phyloP scores from a whole-genome alignment of 1,140 invertebrate genomes.

The Chironomus striatipennis region DNA sequence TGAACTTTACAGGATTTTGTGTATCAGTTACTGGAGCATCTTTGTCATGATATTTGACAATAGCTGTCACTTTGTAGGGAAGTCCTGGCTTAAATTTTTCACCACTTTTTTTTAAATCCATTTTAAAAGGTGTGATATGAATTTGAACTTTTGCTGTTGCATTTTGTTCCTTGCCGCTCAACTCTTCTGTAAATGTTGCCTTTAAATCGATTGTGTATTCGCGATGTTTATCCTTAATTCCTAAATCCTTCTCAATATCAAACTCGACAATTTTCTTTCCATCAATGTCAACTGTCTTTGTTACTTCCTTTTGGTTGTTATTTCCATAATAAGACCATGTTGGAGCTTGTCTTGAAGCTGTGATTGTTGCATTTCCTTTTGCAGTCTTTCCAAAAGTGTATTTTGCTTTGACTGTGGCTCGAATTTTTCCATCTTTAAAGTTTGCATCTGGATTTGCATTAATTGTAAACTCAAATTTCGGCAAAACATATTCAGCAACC shows the following conservation, averaged over 20 bases:
- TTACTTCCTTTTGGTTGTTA: neutral
- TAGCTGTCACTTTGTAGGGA: conserved; percentile 71
- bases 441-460: conserved; percentile 71
- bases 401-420: conserved; percentile 72
- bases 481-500: conserved; percentile 79
- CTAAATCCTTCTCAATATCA: conserved; percentile 52
- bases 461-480: conserved; percentile 83
- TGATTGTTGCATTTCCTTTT: conserved; percentile 10
- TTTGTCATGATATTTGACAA: conserved; percentile 30
- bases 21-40: neutral
- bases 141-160: conserved; percentile 60
- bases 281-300: conserved; percentile 60
- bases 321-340: neutral
- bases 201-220: conserved; percentile 63
- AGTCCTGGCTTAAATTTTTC: conserved; percentile 82
- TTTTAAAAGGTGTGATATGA: conserved; percentile 70
- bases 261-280: conserved; percentile 62
- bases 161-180: conserved; percentile 71
- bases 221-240: conserved; percentile 54
- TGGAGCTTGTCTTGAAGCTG: neutral
- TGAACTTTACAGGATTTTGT: neutral
- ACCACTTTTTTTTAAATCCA: conserved; percentile 72
- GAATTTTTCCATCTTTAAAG: conserved; percentile 71
- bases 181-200: conserved; percentile 62
- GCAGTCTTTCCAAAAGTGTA: conserved; percentile 42